Percentiles rank a stretch among this genome's conserved stretches.
phyloP scores from a whole-genome alignment of 2,113 vertebrate genomes.

The Spermophilus dauricus region DNA sequence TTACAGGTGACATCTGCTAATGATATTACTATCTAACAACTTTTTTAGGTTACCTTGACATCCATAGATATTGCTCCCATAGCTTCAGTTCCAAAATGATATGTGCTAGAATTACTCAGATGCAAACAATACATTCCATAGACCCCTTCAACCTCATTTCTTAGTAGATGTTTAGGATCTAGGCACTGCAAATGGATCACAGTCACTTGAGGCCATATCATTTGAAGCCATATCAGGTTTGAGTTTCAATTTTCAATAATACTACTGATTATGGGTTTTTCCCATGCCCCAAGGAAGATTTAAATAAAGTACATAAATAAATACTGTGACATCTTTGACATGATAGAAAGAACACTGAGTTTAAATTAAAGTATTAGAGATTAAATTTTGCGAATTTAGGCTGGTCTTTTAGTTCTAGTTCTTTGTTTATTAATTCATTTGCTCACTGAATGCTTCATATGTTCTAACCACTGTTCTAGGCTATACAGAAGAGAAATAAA shows the following conservation, averaged over 20 bases:
- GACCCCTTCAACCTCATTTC: background rate
- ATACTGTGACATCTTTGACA: background rate
- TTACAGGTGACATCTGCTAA: background rate
- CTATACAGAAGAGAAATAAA: background rate
- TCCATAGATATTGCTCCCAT: background rate
- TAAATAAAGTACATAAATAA: background rate
- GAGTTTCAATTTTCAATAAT: background rate
- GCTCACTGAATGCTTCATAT: background rate
- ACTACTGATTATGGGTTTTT: background rate
- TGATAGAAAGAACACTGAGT: background rate
- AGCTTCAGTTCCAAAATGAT: background rate
- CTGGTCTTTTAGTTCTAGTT: background rate
- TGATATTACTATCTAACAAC: background rate
- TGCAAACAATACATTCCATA: background rate
- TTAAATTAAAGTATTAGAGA: background rate
- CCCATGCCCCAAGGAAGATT: background rate
- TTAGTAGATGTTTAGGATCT: background rate
- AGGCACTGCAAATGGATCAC: background rate
- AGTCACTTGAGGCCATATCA: background rate
- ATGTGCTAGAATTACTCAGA: background rate
- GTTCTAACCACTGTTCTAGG: background rate
- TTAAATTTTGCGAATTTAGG: background rate
- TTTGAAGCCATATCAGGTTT: background rate
- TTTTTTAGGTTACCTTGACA: background rate
- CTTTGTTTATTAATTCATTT: background rate